phyloP scores from a whole-genome alignment of 2,797 vertebrate species.

The Picus viridis region DNA sequence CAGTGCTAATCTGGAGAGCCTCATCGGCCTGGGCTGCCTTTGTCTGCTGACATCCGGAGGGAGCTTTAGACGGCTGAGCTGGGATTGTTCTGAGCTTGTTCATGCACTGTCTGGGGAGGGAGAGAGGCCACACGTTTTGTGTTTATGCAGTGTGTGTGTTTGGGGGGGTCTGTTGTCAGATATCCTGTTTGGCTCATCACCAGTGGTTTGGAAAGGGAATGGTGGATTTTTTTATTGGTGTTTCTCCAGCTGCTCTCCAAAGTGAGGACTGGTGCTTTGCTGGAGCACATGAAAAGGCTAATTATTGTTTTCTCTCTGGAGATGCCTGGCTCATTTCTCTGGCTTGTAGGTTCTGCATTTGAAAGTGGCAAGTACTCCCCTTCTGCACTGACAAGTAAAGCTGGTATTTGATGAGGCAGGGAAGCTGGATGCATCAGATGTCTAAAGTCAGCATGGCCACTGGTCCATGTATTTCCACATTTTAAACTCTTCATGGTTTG shows the following conservation, averaged over 20 bases:
- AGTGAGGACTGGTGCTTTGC: neutral
- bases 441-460: neutral
- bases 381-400: neutral
- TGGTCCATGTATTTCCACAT: neutral
- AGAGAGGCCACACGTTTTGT: neutral
- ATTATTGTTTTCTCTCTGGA: neutral
- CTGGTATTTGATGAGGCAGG: neutral
- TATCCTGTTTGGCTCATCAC: neutral
- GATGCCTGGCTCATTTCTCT: neutral
- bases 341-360: neutral
- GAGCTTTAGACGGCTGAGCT: neutral
- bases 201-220: neutral
- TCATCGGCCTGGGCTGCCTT: neutral
- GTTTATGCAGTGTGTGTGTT: neutral
- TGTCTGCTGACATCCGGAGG: neutral
- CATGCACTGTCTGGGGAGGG: neutral
- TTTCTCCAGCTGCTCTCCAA: neutral
- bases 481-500: neutral
- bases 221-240: rapidly evolving
- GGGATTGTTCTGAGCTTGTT: neutral
- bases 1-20: neutral
- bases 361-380: neutral
- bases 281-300: neutral
- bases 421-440: neutral
- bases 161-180: neutral